Percentiles rank a stretch among this genome's conserved stretches.
phyloP scores from a whole-genome alignment of 2,113 vertebrate species.

The Herpailurus yagouaroundi region DNA sequence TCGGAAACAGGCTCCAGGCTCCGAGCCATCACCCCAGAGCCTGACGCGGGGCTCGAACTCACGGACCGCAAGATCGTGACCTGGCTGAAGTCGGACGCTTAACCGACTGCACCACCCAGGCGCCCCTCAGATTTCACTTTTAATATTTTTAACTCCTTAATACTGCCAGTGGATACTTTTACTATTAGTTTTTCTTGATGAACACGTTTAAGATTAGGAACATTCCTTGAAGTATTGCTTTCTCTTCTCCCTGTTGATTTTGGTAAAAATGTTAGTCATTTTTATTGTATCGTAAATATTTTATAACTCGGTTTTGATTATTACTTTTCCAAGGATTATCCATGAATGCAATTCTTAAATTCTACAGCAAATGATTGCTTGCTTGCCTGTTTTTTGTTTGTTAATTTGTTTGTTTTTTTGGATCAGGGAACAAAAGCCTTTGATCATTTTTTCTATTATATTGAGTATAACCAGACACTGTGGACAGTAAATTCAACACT shows the following conservation, averaged over 20 bases:
- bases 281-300: not conserved
- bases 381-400: not conserved
- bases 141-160: not conserved
- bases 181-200: not conserved
- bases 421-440: not conserved
- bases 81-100: too few species aligned
- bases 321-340: not conserved
- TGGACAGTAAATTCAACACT: not conserved
- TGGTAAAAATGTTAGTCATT: not conserved
- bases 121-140: not conserved
- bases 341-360: not conserved
- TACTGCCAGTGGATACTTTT: not conserved
- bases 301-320: not conserved
- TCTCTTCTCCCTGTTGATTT: not conserved
- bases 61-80: too few species aligned
- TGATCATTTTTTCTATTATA: not conserved
- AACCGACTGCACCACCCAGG: too few species aligned
- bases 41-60: too few species aligned
- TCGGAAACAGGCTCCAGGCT: too few species aligned
- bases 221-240: not conserved
- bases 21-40: too few species aligned
- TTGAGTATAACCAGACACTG: not conserved
- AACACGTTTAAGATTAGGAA: not conserved
- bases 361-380: not conserved
- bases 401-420: not conserved